Evolutionary conservation across 30 jellyfish, hydroid and myxozoan genomes (phyloP).

Genomic region (Nemopilema nomurai): DNA sequence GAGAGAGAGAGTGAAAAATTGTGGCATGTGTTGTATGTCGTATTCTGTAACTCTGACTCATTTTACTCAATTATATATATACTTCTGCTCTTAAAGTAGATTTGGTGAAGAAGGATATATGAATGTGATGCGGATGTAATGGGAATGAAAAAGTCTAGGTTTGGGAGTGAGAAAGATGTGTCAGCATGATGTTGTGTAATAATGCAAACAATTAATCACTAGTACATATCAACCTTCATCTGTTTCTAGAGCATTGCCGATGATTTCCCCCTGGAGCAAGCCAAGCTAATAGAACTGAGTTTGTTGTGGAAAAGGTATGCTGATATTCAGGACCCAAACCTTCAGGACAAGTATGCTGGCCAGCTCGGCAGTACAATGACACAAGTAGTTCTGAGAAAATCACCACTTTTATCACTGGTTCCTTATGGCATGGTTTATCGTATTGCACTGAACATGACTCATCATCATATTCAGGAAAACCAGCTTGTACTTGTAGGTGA

Average conservation of each 20-base stretch:
- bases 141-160: too few relatives aligned
- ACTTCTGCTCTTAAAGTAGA: too few relatives aligned
- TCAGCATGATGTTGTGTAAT: too few relatives aligned
- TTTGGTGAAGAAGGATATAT: too few relatives aligned
- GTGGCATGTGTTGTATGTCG: too few relatives aligned
- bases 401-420: slow-evolving; percentile 25
- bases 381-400: slow-evolving; percentile 33
- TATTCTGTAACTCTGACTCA: too few relatives aligned
- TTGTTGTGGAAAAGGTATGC: slow-evolving; percentile 26
- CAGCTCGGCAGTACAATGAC: slow-evolving; percentile 30
- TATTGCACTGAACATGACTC: slow-evolving; percentile 5
- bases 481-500: slow-evolving; percentile 19
- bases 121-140: too few relatives aligned
- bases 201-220: too few relatives aligned
- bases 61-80: too few relatives aligned
- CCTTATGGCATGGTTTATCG: slow-evolving; percentile 51
- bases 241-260: slow-evolving; percentile 23
- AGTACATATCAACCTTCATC: background rate
- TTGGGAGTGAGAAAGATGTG: too few relatives aligned
- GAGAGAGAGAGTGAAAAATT: too few relatives aligned
- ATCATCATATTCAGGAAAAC: background rate
- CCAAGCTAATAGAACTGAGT: slow-evolving; percentile 51
- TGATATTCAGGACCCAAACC: slow-evolving; percentile 22
- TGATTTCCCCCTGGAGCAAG: slow-evolving; percentile 47
- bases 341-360: slow-evolving; percentile 41